These are phyloP conservation scores for Tenodera sinensis DNA, from an alignment of 2,888 invertebrate genomes.

Conservation along the genomic window DNA sequence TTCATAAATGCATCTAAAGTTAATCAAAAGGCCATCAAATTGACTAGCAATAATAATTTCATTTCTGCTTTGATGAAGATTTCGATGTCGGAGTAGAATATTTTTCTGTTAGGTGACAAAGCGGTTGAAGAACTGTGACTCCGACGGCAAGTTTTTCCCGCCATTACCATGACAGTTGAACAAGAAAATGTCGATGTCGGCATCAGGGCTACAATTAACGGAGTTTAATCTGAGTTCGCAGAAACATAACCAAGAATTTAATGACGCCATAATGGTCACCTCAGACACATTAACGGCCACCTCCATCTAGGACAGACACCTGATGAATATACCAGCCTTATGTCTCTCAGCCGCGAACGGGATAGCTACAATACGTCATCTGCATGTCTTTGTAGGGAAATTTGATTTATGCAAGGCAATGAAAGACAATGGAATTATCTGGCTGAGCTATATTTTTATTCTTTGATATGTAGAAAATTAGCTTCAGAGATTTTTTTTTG, in stretches of 20 bases:
- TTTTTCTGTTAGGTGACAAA: too few relatives aligned
- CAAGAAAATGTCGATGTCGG: not conserved
- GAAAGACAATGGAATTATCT: too few relatives aligned
- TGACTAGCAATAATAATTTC: too few relatives aligned
- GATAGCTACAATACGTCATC: not conserved
- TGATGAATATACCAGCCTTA: not conserved
- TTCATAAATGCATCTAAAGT: too few relatives aligned
- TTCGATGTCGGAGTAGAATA: too few relatives aligned
- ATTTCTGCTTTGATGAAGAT: too few relatives aligned
- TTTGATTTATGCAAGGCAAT: too few relatives aligned
- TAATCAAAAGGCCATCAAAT: too few relatives aligned
- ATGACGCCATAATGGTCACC: not conserved
- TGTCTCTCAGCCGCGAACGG: not conserved
- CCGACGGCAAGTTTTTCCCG: not conserved
- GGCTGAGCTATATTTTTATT: too few relatives aligned
- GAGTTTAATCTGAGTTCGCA: not conserved
- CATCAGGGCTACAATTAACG: not conserved
- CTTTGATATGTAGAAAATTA: too few relatives aligned
- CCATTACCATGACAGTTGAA: not conserved
- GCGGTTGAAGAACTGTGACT: not conserved
- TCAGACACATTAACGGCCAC: not conserved
- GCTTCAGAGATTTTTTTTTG: too few relatives aligned
- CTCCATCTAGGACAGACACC: not conserved
- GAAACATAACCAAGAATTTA: not conserved
- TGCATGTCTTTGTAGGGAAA: not conserved